Base-by-base conservation (phyloP, 2,797 vertebrate species). In the Acipenser transmontanus region DNA sequence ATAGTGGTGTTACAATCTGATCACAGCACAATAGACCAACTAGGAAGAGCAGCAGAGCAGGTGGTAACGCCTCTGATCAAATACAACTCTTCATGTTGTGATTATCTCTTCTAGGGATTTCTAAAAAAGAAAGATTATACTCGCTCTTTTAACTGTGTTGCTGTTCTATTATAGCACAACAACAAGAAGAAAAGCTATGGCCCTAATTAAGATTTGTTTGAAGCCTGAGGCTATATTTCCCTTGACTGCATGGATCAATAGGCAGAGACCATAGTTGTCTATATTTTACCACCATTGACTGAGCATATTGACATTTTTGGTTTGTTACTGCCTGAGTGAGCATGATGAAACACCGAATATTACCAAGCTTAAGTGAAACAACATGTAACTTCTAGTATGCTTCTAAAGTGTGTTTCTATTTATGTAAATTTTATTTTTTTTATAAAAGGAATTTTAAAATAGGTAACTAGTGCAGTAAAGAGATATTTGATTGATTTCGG, bases 231-330 rank as follows among this genome's bases (percentile, higher is more conserved):
- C 71, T 66, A 81, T 80, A 78, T 78, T 83, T 88, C 80, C 84
- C 84, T 87, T 86, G 88, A 88, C 85, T 85, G 84, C 80, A 80
- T 50, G 62, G 86, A 93, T 95, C 93, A 78, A 95, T 96, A 87
- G 82, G 79, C 85, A 89, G 90, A 95, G 92, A 95, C 93, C 94
- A 93, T 91, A 87, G 90, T 88, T 88, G 83, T 86, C 87, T 87
- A 91, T 91, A 92, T 86, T 90, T 87, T 83, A 88, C 85, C 87
- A 78, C 82, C 85, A 91, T 91, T 88, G 88, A 91, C 89, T 92
- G 87, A 78, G 74, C 91, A 87, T 95, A 97, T 95, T 92, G 95
- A 95, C 88, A 86, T 91, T 91, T 90, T 88, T 85, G 89, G 92
- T 91, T 92, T 94, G 90, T 78, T 82, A 84, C 87, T 88, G 89